Conservation (phyloP, 2,113 vertebrate species). For the Antechinus stuartii region DNA sequence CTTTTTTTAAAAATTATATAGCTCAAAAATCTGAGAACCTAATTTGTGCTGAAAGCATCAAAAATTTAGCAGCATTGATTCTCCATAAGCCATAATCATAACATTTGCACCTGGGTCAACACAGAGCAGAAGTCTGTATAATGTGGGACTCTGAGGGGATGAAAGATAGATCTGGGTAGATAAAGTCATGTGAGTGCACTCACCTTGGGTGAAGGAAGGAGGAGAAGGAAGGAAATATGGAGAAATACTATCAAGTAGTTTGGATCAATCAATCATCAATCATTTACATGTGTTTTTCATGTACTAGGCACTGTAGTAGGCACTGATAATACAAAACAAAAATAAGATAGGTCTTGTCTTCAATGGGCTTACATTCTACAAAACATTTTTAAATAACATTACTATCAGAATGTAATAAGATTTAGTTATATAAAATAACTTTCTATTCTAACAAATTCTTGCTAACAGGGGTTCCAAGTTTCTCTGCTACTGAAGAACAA, state of each 20-base stretch:
- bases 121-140: not conserved
- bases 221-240: not conserved
- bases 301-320: not conserved
- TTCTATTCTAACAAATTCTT: not conserved
- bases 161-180: not conserved
- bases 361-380: not conserved
- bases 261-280: not conserved
- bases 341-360: not conserved
- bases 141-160: not conserved
- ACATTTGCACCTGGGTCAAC: not conserved
- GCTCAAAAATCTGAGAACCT: not conserved
- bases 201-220: not conserved
- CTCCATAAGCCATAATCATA: not conserved
- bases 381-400: not conserved
- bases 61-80: not conserved
- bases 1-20: not conserved
- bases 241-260: not conserved
- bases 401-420: not conserved
- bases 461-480: not conserved
- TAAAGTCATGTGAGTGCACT: not conserved
- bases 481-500: not conserved
- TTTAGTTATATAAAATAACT: not conserved
- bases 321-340: not conserved
- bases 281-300: not conserved
- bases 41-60: not conserved